Evolutionary conservation across 2,888 invertebrate genomes (phyloP), one percentile per base, ranked within the genome.

Genomic region (Apamea monoglypha): DNA sequence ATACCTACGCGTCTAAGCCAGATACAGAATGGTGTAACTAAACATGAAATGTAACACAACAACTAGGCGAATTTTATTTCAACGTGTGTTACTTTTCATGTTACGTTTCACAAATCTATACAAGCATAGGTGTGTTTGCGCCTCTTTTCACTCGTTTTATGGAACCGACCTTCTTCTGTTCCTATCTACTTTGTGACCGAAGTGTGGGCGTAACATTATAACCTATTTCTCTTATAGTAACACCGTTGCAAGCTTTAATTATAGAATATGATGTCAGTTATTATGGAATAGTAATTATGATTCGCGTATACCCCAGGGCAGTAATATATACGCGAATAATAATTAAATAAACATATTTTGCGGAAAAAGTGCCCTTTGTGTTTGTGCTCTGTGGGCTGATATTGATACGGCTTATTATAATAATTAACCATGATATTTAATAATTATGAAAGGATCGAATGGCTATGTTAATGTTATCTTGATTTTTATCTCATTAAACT

Each of bases 261-360:
- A 74, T 21, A 74, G 67, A 85, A 68, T 47, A 59, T 59, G 29
- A 84, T 73, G 36, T 73, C 73, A 53, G 80, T 68, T 59, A 72
- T 63, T 80, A 68, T 21, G 18, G 56, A 64, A 74, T 61, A 47
- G 0, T 74, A 74, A 80, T 71, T 68, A 68, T 63, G 29, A 75
- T 68, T 72, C 21, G 18, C 29, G 18, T 64, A 53, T 69, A 50
- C 64, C 64, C 69, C 70, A 80, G 36, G 44, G 6, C 53, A 56
- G 25, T 56, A 25, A 56, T 25, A 25, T 56, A 56, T 21, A 50
- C 50, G 50, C 18, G 50, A 7, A 50, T 50, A 18, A 50, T 50
- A 50, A 50, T 50, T 50, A n/a, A n/a, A 21, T 21, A 16, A 21
- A 21, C 50, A 21, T 36, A 32, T 29, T 50, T 56, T 2, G 14